Evolutionary conservation across 1,140 invertebrate species (phyloP).

Genomic region (Cherax quadricarinatus): DNA sequence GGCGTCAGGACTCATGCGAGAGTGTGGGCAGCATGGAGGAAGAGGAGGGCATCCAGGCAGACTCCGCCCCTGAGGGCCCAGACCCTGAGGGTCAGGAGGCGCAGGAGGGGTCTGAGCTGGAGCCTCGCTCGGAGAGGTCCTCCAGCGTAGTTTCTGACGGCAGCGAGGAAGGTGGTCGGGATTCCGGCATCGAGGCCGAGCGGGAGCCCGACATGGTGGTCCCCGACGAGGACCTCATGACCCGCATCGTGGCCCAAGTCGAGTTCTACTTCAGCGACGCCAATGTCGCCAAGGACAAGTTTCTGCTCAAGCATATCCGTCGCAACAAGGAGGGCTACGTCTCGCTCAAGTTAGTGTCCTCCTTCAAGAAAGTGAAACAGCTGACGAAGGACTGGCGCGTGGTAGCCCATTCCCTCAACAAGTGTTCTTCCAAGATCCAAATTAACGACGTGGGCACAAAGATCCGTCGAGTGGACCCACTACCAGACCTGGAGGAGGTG

Average conservation of each 20-base stretch:
- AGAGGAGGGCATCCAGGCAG: slow-evolving; percentile 61
- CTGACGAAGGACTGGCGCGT: slow-evolving; percentile 95
- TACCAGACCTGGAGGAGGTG: slow-evolving; percentile 93
- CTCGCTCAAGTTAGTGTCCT: slow-evolving; percentile 94
- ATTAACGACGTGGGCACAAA: slow-evolving; percentile 95
- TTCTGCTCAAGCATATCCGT: slow-evolving; percentile 94
- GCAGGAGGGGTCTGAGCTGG: slow-evolving; percentile 39
- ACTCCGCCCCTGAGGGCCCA: slow-evolving; percentile 45
- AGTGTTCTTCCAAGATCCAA: slow-evolving; percentile 87
- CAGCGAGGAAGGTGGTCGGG: slow-evolving; percentile 72
- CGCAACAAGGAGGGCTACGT: slow-evolving; percentile 97
- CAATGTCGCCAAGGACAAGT: slow-evolving; percentile 96
- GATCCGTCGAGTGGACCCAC: slow-evolving; percentile 88
- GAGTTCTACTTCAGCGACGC: slow-evolving; percentile 97
- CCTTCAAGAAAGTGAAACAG: slow-evolving; percentile 94
- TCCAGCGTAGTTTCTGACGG: slow-evolving; percentile 68
- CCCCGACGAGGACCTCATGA: slow-evolving; percentile 73
- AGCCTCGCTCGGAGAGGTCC: slow-evolving; percentile 59
- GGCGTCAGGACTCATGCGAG: slow-evolving; percentile 52
- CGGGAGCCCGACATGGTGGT: slow-evolving; percentile 74
- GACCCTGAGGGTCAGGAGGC: neutral
- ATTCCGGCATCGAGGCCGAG: slow-evolving; percentile 74
- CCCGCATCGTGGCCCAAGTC: slow-evolving; percentile 86
- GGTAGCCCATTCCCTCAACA: slow-evolving; percentile 88
- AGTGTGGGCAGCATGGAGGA: slow-evolving; percentile 43